Evolutionary conservation across 2,113 vertebrate species (phyloP), one percentile per base, ranked within the genome.

Genomic region (Nothobranchius furzeri): DNA sequence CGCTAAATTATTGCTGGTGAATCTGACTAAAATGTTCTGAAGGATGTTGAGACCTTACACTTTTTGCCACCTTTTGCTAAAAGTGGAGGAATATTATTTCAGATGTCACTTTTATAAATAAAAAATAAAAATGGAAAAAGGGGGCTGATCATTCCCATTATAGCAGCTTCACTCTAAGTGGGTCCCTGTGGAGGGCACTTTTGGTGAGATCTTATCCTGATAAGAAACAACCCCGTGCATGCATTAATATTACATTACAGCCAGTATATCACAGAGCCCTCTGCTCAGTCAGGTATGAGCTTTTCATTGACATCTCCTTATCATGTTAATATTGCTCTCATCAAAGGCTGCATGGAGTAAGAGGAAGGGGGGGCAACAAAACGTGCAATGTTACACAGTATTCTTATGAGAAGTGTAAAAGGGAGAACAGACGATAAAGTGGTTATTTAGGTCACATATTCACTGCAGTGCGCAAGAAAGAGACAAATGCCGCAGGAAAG

Each of bases 181-280:
- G 85, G 89, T 91, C 89, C 90, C 89, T 79, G 84, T 78, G 85
- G 89, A 88, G 85, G 84, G 87, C 86, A 87, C 82, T 89, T 92
- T 87, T 89, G 79, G 81, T 79, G 73, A 91, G 87, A 91, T 88
- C 86, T 82, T 87, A 8, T 85, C 85, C 83, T 85, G 85, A 90
- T 90, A 91, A 90, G 87, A 89, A 91, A 87, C 77, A 81, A 85
- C 86, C 83, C 76, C 88, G 48, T 78, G 85, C 80, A 85, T 78
- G 82, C 89, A 92, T 92, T 91, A 92, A 91, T 92, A 92, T 90
- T 91, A 85, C 86, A 92, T 91, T 89, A 90, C 79, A 85, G 20
- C 60, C 75, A 75, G 83, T 76, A 63, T 85, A 89, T 87, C 87
- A 85, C 84, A 87, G 77, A 75, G 63, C 72, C 75, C 50, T 85